Percentiles rank a stretch among this genome's conserved stretches.
phyloP scores from a whole-genome alignment of 37 sponge, comb jelly and placozoan species.

The Spongilla lacustris region DNA sequence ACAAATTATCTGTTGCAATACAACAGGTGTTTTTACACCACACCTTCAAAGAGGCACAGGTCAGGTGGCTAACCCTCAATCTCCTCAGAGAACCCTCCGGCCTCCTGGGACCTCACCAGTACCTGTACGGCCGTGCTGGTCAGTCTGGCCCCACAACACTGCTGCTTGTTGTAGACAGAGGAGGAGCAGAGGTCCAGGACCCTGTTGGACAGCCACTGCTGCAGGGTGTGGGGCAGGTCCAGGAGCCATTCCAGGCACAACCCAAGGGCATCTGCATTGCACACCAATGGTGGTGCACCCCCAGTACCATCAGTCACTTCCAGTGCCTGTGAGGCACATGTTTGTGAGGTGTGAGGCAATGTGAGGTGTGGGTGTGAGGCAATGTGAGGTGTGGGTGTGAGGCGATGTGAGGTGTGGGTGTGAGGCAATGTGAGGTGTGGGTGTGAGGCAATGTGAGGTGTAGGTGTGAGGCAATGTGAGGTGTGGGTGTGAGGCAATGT shows the following conservation, averaged over 20 bases:
- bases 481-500: no score
- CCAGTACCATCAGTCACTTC: not conserved
- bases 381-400: not conserved
- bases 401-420: no score
- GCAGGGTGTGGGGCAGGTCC: constrained; percentile 16
- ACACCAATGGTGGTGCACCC: not conserved
- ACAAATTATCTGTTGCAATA: constrained; percentile 46
- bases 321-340: not conserved
- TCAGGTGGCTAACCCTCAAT: constrained; percentile 56
- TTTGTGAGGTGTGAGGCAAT: no score
- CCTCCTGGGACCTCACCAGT: constrained; percentile 54
- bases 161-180: constrained; percentile 67
- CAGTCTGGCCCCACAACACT: constrained; percentile 73
- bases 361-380: not conserved
- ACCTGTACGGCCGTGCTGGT: constrained; percentile 50
- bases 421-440: no score
- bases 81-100: constrained; percentile 28
- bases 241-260: constrained; percentile 29
- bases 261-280: not conserved
- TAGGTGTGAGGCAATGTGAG: no score
- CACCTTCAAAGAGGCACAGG: constrained; percentile 2
- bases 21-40: not conserved
- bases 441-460: no score
- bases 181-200: constrained; percentile 39
- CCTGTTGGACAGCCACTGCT: constrained; percentile 39